Base-by-base conservation (phyloP, 2,797 vertebrate genomes). In the Xenops minutus region DNA sequence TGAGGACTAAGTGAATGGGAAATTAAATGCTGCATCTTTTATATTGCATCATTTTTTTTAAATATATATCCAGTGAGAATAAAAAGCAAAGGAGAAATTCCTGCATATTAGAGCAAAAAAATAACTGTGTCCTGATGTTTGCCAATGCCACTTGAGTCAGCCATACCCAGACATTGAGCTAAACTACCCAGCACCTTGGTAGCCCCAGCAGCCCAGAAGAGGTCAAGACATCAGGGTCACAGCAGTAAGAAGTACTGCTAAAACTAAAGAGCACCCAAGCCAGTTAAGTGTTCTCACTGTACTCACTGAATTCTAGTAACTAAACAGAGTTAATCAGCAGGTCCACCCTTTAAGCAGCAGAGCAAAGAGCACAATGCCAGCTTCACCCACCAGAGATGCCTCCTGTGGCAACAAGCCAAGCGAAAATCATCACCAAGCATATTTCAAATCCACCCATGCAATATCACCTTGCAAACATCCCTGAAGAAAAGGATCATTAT, bases 391-490 rank as follows among this genome's bases (percentile, higher is more conserved):
- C 27, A 0, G 0, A 56, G 61, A 63, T 12, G 3, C 21, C 7
- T 32, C 26, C 48, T 30, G 29, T 54, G 39, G 85, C 3, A 0
- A 51, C 0, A 3, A 89, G 55, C 48, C 44, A 67, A 48, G 41
- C 2, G 13, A 48, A 55, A 37, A 74, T 29, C 64, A 32, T 14
- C 1, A 0, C 56, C 77, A 87, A 69, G 55, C 0, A 0, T 19
- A 48, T 80, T 85, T 74, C 64, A 73, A 36, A 74, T 6, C 39
- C 36, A 80, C 32, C 7, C 49, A 29, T 8, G n/a, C 11, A 26
- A 77, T 3, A 21, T 3, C 22, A 63, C 21, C 71, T 22, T 73
- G 55, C 32, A 64, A 89, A 69, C 3, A 17, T 90, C 81, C 52
- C 49, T 13, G 12, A 75, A 89, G 67, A 23, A 73, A n/a, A 76